Base-by-base conservation (phyloP, 1,140 invertebrate genomes). In the Yoshiicerus persimilis region DNA sequence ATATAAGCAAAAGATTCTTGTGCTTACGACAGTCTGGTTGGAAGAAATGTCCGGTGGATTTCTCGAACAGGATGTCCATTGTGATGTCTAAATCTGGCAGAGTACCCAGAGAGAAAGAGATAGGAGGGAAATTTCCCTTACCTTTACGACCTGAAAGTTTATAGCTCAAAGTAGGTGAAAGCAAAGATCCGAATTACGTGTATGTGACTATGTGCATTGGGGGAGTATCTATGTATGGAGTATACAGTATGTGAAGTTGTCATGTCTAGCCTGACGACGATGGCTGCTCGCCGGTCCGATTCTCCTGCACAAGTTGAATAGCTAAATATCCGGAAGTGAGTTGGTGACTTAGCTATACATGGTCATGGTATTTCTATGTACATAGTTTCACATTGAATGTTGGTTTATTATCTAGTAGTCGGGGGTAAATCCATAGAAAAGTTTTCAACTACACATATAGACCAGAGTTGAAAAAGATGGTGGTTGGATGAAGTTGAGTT, bases 241-340 rank as follows among this genome's bases (percentile, higher is more conserved):
- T 32, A 70, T 70, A 47, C 25, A 32, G 2, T 20, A 41, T 25
- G 47, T 36, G 62, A 64, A 27, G 27, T 64, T 56, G 56, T 86
- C 38, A 38, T 47, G 34, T 62, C 47, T 47, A 27, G 56, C 34
- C n/a, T 25, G 56, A 86, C 27, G 32, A 64, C 41, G n/a, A 23
- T 86, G n/a, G 30, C 27, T 56, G 84, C 47, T n/a, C 41, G n/a
- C n/a, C n/a, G 47, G 47, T 56, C 47, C 47, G 47, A 56, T 56
- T 56, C 41, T 47, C 32, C 38, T 86, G 47, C 84, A 62, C 62
- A 86, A 86, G 66, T 87, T 77, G 86, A 87, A 87, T 87, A 87
- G 86, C 36, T 62, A 87, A 87, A 64, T 87, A 87, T 56, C 86
- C 86, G 86, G 86, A 87, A 87, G 86, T 87, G 86, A 87, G 64